Evolutionary conservation across 2,888 invertebrate species (phyloP).

Genomic region (Spisula subtruncata): DNA sequence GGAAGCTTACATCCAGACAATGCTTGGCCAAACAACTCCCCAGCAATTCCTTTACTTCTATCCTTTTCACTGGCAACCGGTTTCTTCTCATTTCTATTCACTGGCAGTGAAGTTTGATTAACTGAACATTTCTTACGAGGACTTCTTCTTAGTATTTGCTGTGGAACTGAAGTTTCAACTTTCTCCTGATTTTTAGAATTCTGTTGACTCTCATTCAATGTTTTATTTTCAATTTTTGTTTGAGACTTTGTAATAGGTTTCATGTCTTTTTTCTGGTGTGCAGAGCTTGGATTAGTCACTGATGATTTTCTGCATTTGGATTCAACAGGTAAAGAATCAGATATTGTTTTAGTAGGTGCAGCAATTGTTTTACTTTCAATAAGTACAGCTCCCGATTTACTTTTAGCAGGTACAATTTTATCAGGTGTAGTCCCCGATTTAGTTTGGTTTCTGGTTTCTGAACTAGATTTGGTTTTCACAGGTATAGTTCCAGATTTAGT

Average conservation of each 20-base stretch:
- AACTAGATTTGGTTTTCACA: too few relatives aligned
- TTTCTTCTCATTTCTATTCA: background rate
- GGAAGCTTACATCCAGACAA: constrained; percentile 1
- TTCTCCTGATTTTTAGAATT: background rate
- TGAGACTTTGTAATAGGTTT: too few relatives aligned
- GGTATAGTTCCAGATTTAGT: too few relatives aligned
- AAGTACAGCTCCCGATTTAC: too few relatives aligned
- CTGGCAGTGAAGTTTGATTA: background rate
- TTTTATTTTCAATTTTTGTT: background rate
- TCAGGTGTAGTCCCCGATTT: too few relatives aligned
- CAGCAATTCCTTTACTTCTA: constrained; percentile 27
- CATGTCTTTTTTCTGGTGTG: background rate
- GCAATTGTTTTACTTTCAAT: too few relatives aligned
- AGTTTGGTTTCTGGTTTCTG: too few relatives aligned
- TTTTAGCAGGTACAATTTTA: too few relatives aligned
- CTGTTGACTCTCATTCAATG: background rate
- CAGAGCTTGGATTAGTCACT: background rate
- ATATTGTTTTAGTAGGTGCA: too few relatives aligned
- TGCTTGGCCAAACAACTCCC: constrained; percentile 40
- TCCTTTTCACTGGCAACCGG: background rate
- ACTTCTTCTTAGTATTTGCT: constrained; percentile 3
- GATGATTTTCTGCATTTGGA: background rate
- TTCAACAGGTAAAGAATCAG: background rate
- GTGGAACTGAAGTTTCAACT: background rate
- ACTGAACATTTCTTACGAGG: background rate